Base-by-base conservation (phyloP, 1,140 invertebrate species). In the Psix sp. region DNA sequence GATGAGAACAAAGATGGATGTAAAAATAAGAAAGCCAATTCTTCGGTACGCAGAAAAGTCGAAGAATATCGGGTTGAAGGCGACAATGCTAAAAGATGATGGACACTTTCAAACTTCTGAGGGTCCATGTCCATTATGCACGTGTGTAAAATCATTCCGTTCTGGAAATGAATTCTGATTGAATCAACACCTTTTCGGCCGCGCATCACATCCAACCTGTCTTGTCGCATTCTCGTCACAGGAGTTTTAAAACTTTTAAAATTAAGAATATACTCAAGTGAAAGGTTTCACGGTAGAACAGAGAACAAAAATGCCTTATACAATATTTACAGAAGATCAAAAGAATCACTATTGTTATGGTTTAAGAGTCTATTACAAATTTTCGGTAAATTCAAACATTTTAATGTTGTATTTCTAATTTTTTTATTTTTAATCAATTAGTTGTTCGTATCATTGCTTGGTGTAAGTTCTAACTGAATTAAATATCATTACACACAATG, bases 31-130 rank as follows among this genome's bases (percentile, higher is more conserved):
- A 72, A 49, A 63, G 52, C 33, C n/a, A 18, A 45, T 38, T 46
- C 26, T 31, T 38, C 14, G 26, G 54, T 31, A 51, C 48, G 46
- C 59, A 60, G 10, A 59, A 26, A 33, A 49, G 18, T 51, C 54
- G 39, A 68, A 46, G 35, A 43, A 45, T 76, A 76, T 76, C 74
- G 29, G 52, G 65, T 71, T 74, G 67, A 67, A 63, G 21, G 40
- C 49, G 59, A 66, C 70, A 63, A 62, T 52, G 46, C 52, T 15
- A 59, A 60, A 57, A 71, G 29, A 56, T 75, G 73, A 75, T 66
- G 21, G 73, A 75, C 66, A 65, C 39, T 46, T 65, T 59, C 11
- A 16, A 57, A 75, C 65, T 75, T 65, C 54, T 66, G 60, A 60
- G 26, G 24, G 24, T 11, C 20, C n/a, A 36, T 35, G 45, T 66